Percentiles rank a stretch among this genome's conserved stretches.
Evolutionary conservation across 2,113 vertebrate genomes (phyloP).

Genomic region (Phyllostomus hastatus): DNA sequence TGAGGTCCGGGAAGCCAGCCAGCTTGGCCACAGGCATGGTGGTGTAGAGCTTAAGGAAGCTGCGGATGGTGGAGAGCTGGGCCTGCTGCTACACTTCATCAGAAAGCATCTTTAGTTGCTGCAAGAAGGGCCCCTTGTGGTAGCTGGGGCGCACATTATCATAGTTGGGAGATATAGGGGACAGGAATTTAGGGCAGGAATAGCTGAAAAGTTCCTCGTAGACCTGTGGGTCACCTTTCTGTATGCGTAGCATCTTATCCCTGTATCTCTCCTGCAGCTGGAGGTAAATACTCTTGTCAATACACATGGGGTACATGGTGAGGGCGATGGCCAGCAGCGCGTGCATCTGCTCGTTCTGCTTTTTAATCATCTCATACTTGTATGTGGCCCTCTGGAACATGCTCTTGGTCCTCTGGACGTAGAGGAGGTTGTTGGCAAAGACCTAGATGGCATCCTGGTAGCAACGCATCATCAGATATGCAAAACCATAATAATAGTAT

Average conservation of each 20-base stretch:
- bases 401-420: constrained; percentile 98
- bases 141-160: constrained; percentile 96
- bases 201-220: constrained; percentile 98
- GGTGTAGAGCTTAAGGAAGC: constrained; percentile 98
- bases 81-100: constrained; percentile 98
- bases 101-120: constrained; percentile 97
- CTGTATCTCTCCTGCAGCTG: constrained; percentile 97
- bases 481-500: constrained; percentile 97
- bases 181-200: constrained; percentile 96
- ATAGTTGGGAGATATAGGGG: constrained; percentile 96
- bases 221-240: constrained; percentile 96
- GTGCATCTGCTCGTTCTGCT: constrained; percentile 99
- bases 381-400: constrained; percentile 99
- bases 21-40: constrained; percentile 99
- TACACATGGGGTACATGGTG: constrained; percentile 99
- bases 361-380: constrained; percentile 99
- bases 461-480: constrained; percentile 98
- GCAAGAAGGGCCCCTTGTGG: constrained; percentile 97
- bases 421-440: constrained; percentile 98
- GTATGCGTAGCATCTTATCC: constrained; percentile 99
- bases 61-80: constrained; percentile 98
- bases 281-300: constrained; percentile 98
- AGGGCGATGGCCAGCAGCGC: constrained; percentile 96
- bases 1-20: constrained; percentile 96
- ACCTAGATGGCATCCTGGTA: constrained; percentile 98